Percentiles rank a stretch among this genome's conserved stretches.
phyloP scores from a whole-genome alignment of 2,113 vertebrate species.

The Carassius carassius region DNA sequence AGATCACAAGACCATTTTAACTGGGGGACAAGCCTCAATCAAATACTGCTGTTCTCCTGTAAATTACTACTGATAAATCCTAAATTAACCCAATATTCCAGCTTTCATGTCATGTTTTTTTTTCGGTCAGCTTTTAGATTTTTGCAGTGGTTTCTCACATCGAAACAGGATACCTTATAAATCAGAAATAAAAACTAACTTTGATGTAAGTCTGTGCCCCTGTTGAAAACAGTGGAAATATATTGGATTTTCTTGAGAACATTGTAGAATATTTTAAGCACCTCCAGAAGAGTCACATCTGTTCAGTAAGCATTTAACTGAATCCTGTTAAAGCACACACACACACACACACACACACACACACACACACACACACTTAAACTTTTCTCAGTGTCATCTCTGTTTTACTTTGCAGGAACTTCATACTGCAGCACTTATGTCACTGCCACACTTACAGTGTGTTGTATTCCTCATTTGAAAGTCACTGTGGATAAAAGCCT shows the following conservation, averaged over 20 bases:
- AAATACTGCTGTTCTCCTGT: too few species aligned
- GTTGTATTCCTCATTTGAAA: neutral
- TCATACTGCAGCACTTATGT: neutral
- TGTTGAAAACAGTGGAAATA: neutral
- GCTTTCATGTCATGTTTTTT: neutral
- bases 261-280: neutral
- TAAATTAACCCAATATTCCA: too few species aligned
- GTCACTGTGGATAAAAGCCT: conserved; percentile 13
- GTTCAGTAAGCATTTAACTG: conserved; percentile 12
- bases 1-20: neutral
- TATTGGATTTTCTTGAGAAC: neutral
- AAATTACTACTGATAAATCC: too few species aligned
- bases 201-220: neutral
- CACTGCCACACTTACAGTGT: neutral
- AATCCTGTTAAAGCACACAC: conserved; percentile 21
- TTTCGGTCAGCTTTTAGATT: neutral
- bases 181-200: neutral
- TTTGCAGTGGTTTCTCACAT: neutral
- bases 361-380: neutral
- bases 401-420: neutral
- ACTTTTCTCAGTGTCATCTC: conserved; percentile 11
- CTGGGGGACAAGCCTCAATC: too few species aligned
- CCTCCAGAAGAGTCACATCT: neutral
- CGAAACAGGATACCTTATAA: too few species aligned
- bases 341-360: too few species aligned